phyloP scores from a whole-genome alignment of 2,797 vertebrate species.

The Tokudaia tokunoshimensis region DNA sequence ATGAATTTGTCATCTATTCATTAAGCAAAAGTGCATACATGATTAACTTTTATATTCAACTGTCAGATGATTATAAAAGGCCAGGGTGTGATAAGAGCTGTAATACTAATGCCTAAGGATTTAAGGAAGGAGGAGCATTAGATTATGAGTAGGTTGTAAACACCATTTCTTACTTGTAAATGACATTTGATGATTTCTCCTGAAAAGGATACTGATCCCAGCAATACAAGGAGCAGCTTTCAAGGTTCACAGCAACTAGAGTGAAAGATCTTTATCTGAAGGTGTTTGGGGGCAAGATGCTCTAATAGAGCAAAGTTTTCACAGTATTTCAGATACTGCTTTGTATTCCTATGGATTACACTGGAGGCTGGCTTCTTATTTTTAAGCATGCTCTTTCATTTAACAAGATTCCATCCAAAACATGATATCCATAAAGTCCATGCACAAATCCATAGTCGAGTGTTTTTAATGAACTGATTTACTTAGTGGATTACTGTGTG shows the following conservation, averaged over 20 bases:
- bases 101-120: background rate
- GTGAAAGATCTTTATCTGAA: background rate
- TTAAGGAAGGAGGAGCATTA: background rate
- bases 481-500: background rate
- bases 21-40: background rate
- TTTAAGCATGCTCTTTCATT: slow-evolving; percentile 12
- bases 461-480: background rate
- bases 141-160: background rate
- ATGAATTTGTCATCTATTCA: background rate
- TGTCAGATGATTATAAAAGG: background rate
- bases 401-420: background rate
- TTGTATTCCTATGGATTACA: background rate
- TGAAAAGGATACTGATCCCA: background rate
- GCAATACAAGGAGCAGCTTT: background rate
- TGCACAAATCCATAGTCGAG: background rate
- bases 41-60: background rate
- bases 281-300: background rate
- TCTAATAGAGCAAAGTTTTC: background rate
- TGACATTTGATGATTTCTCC: background rate
- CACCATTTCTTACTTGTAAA: background rate
- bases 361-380: background rate
- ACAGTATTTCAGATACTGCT: background rate
- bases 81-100: background rate
- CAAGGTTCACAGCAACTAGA: background rate
- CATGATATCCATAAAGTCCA: background rate